phyloP scores from a whole-genome alignment of 1,140 invertebrate genomes.

The Sinonovacula constricta region DNA sequence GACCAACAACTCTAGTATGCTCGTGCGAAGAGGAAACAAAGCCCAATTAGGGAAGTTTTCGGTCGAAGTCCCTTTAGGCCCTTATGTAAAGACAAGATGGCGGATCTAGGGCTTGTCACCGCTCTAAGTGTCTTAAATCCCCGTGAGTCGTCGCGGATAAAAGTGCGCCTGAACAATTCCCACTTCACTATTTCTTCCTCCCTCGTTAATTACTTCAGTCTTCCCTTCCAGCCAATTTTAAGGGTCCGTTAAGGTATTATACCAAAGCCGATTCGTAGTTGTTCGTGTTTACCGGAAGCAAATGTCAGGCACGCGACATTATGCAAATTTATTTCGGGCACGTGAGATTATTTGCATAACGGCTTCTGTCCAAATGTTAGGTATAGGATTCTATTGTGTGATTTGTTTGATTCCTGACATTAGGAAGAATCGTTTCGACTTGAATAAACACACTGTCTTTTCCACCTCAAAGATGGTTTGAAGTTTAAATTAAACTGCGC shows the following conservation, averaged over 20 bases:
- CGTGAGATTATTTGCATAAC: conserved; percentile 40
- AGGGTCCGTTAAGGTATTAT: conserved; percentile 31
- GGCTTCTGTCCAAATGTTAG: conserved; percentile 31
- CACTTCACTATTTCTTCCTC: not conserved
- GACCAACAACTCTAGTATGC: too few relatives aligned
- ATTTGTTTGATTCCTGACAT: conserved; percentile 10
- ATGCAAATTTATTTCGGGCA: conserved; percentile 48
- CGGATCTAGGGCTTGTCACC: not conserved
- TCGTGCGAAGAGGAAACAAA: too few relatives aligned
- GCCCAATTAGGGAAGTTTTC: too few relatives aligned
- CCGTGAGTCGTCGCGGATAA: not conserved
- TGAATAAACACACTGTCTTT: conserved; percentile 14
- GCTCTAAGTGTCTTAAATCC: not conserved
- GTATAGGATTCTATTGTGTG: conserved; percentile 21
- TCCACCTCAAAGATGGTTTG: not conserved
- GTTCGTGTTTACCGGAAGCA: conserved; percentile 43
- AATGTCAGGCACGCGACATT: conserved; percentile 49
- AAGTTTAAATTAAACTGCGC: not conserved
- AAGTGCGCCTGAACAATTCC: not conserved
- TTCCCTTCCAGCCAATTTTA: conserved; percentile 23
- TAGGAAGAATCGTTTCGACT: conserved; percentile 18
- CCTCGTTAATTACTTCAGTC: not conserved
- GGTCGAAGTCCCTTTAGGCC: too few relatives aligned
- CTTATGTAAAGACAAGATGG: too few relatives aligned
- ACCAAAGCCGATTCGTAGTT: conserved; percentile 37